These are phyloP conservation scores for Enteromius mattozi DNA, from an alignment of 2,797 vertebrate species.

Conservation along the genomic window DNA sequence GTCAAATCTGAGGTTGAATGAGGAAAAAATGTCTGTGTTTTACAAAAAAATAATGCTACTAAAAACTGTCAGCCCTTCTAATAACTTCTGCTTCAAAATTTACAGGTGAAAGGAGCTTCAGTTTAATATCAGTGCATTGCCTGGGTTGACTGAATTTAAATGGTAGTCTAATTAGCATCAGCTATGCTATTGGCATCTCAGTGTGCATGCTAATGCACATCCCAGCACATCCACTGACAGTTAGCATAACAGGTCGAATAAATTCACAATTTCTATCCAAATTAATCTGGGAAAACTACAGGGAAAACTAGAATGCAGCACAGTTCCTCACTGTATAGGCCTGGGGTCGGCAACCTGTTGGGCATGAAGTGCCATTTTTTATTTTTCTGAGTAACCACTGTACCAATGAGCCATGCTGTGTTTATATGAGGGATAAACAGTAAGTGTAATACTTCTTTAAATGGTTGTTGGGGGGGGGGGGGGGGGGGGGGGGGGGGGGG, in stretches of 20 bases:
- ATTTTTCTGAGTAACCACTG: too few species aligned
- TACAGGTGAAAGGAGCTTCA: neutral
- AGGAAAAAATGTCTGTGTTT: neutral
- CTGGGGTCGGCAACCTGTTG: too few species aligned
- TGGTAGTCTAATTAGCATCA: constrained; percentile 11
- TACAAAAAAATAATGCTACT: neutral
- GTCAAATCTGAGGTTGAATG: neutral
- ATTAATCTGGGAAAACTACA: constrained; percentile 11
- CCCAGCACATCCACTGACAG: neutral
- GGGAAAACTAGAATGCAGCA: neutral
- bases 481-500: too few species aligned
- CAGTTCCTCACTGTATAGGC: too few species aligned
- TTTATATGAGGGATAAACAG: too few species aligned
- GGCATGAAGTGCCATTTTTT: too few species aligned
- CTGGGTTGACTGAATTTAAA: constrained; percentile 21
- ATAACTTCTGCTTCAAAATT: constrained; percentile 4
- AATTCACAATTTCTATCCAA: neutral
- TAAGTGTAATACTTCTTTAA: too few species aligned
- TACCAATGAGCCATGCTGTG: too few species aligned
- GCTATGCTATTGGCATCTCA: neutral
- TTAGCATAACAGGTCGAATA: neutral
- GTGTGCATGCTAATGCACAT: constrained; percentile 1
- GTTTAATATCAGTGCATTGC: neutral
- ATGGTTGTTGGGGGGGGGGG: too few species aligned
- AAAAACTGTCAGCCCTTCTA: neutral